A percentile compares a stretch with the other conserved stretches of the same genome.
Evolutionary conservation across 64 coral and sea anemone species (phyloP).

Genomic region (Montipora efflorescens): DNA sequence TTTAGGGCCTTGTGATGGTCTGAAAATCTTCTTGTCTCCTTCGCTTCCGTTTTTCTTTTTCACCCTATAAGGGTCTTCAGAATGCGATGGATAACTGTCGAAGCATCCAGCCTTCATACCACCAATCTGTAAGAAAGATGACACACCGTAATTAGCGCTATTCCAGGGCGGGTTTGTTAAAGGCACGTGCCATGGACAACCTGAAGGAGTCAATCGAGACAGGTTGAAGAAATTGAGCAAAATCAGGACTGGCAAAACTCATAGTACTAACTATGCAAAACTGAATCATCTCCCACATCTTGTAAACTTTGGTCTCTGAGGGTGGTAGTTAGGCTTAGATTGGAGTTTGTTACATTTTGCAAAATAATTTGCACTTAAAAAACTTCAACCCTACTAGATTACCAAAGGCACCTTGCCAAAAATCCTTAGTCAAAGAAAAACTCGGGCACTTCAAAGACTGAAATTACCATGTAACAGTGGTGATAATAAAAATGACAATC

Average conservation of each 20-base stretch:
- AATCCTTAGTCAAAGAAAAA: too few species aligned
- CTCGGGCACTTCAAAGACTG: too few species aligned
- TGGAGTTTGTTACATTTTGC: too few species aligned
- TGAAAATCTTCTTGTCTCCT: constrained; percentile 78
- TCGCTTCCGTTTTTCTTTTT: constrained; percentile 68
- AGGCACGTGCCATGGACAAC: too few species aligned
- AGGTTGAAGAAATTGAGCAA: not conserved
- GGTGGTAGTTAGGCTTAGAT: too few species aligned
- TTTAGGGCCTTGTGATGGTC: constrained; percentile 95
- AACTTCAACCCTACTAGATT: too few species aligned
- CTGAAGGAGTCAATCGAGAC: too few species aligned
- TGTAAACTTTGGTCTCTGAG: not conserved
- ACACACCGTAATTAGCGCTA: not conserved
- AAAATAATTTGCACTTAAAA: too few species aligned
- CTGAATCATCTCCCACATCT: not conserved
- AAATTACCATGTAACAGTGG: too few species aligned
- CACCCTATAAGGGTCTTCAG: constrained; percentile 85
- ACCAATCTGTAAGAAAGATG: constrained; percentile 73
- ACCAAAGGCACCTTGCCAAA: too few species aligned
- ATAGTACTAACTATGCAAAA: too few species aligned
- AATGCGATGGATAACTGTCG: constrained; percentile 84
- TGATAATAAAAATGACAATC: not conserved
- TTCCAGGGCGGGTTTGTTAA: too few species aligned
- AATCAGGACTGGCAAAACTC: not conserved
- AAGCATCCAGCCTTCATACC: constrained; percentile 97